These are phyloP conservation scores for Melospiza georgiana DNA, from an alignment of 2,113 vertebrate species.

Conservation along the genomic window DNA sequence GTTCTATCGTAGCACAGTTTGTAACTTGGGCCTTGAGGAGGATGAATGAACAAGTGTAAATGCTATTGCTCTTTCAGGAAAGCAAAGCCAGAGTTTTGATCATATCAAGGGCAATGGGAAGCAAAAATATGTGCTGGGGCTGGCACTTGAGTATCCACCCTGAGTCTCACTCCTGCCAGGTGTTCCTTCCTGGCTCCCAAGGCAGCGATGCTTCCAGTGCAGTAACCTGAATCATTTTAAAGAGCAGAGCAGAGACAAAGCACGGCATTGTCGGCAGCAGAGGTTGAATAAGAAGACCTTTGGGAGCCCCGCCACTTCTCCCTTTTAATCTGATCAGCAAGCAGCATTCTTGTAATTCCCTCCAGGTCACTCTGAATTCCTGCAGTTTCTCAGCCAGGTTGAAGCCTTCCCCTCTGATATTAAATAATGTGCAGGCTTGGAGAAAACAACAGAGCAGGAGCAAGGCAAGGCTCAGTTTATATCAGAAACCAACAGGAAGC, in stretches of 20 bases:
- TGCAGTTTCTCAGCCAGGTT: conserved; percentile 69
- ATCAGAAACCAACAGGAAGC: conserved; percentile 29
- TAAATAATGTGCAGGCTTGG: conserved; percentile 57
- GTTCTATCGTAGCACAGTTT: fast-evolving
- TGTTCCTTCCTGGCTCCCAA: background rate
- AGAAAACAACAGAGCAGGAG: background rate
- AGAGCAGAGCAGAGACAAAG: conserved; percentile 62
- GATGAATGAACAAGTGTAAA: background rate
- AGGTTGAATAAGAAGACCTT: conserved; percentile 63
- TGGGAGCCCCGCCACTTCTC: conserved; percentile 56
- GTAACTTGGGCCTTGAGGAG: background rate
- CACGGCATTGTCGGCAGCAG: conserved; percentile 36
- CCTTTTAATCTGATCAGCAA: conserved; percentile 70
- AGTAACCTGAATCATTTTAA: conserved; percentile 49
- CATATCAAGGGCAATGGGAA: background rate
- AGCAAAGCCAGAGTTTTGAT: background rate
- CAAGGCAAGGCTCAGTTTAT: background rate
- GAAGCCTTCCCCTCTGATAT: conserved; percentile 36
- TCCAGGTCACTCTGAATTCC: conserved; percentile 66
- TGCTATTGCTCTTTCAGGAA: background rate
- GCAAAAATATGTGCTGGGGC: background rate
- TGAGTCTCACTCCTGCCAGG: background rate
- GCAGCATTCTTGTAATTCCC: conserved; percentile 68
- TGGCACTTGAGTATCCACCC: background rate
- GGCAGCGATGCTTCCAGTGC: background rate